Percentiles rank a stretch among this genome's conserved stretches.
Conservation (phyloP, 2,113 vertebrate species). For the Pitta sordida region DNA sequence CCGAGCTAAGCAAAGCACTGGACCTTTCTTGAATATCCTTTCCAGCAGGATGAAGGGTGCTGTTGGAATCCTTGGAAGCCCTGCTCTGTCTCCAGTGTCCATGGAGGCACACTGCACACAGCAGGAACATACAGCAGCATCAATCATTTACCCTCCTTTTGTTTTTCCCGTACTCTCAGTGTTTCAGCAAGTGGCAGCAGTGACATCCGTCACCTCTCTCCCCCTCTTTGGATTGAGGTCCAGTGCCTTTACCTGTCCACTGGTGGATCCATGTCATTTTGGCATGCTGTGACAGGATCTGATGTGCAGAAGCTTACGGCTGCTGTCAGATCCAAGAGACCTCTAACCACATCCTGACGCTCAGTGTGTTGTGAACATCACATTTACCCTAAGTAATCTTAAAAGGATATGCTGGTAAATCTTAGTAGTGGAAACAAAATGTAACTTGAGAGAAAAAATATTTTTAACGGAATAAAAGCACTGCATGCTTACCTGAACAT, state of each 20-base stretch:
- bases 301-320: neutral
- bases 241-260: neutral
- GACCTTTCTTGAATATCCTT: neutral
- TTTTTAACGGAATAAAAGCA: neutral
- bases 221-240: neutral
- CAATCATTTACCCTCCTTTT: neutral
- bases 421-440: neutral
- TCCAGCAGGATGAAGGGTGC: neutral
- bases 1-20: fast-evolving
- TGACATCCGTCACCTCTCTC: neutral
- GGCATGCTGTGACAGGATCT: fast-evolving
- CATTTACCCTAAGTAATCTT: neutral
- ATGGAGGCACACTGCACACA: fast-evolving
- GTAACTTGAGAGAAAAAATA: neutral
- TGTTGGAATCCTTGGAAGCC: neutral
- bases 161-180: neutral
- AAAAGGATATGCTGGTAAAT: neutral
- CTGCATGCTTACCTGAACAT: neutral
- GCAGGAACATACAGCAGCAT: neutral
- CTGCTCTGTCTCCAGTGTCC: neutral
- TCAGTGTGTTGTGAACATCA: fast-evolving
- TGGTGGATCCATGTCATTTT: fast-evolving
- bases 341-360: neutral
- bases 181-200: neutral
- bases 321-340: neutral